phyloP scores from a whole-genome alignment of 2,888 invertebrate genomes.

The Phorcus lineatus region DNA sequence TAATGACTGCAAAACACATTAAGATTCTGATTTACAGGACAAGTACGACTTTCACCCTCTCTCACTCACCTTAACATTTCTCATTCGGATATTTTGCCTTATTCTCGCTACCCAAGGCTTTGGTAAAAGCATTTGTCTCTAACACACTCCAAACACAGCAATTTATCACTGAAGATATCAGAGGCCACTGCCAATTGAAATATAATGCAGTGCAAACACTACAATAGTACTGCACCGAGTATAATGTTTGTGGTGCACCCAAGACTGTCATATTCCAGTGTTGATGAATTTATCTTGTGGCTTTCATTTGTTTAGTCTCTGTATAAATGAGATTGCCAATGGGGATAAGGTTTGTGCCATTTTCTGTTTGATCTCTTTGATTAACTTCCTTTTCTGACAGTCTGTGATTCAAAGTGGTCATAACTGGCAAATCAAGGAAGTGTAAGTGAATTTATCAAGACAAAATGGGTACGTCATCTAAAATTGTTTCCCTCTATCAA shows the following conservation, averaged over 20 bases:
- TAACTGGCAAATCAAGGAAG: no score
- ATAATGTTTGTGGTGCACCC: neutral
- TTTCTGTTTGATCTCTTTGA: no score
- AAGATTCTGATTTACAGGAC: no score
- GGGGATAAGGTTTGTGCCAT: neutral
- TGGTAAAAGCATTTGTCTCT: neutral
- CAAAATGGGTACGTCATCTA: no score
- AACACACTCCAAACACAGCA: neutral
- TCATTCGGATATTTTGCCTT: no score
- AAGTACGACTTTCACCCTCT: no score
- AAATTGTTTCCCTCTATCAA: no score
- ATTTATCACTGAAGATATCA: neutral
- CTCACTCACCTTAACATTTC: neutral
- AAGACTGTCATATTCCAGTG: neutral
- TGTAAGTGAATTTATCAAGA: no score
- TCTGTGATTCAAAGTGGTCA: no score
- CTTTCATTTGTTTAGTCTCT: neutral
- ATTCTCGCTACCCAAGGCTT: neutral
- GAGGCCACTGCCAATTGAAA: neutral
- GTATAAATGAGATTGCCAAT: neutral
- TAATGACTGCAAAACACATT: no score
- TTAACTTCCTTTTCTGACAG: no score
- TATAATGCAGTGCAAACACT: neutral
- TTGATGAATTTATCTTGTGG: neutral
- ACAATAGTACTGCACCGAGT: neutral